Conservation (phyloP, 1,140 invertebrate genomes). For the Carposina sasakii region DNA sequence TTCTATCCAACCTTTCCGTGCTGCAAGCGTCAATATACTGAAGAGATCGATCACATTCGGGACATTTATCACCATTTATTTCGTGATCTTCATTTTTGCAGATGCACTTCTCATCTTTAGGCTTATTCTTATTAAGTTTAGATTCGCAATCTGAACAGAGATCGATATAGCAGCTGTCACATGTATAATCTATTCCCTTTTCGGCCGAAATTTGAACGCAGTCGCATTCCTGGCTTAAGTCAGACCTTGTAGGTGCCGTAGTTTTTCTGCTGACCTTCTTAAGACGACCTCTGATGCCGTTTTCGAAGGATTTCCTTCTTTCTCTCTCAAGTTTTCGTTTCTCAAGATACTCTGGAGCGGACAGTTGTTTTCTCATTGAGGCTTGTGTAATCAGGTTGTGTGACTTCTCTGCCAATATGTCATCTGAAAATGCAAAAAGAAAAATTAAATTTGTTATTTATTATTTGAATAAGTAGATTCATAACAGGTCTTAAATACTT, state of each 20-base stretch:
- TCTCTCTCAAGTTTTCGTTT: constrained; percentile 82
- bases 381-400: constrained; percentile 69
- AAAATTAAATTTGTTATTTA: neutral
- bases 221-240: constrained; percentile 50
- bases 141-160: constrained; percentile 59
- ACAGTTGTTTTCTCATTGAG: constrained; percentile 81
- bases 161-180: constrained; percentile 62
- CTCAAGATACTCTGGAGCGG: constrained; percentile 93
- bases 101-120: constrained; percentile 40
- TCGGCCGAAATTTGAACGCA: constrained; percentile 53
- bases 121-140: constrained; percentile 43
- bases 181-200: constrained; percentile 61
- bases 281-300: constrained; percentile 74
- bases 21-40: constrained; percentile 58
- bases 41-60: constrained; percentile 55
- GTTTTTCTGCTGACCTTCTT: constrained; percentile 64
- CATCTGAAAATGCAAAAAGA: constrained; percentile 53
- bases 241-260: constrained; percentile 37
- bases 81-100: constrained; percentile 38
- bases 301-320: constrained; percentile 78
- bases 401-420: constrained; percentile 68
- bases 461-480: no score
- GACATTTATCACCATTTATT: constrained; percentile 43
- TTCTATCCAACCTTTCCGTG: constrained; percentile 52
- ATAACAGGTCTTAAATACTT: no score